Percentiles rank a stretch among this genome's conserved stretches.
These are phyloP conservation scores for Chrysemys picta DNA, from an alignment of 2,113 vertebrate species.

Conservation along the genomic window DNA sequence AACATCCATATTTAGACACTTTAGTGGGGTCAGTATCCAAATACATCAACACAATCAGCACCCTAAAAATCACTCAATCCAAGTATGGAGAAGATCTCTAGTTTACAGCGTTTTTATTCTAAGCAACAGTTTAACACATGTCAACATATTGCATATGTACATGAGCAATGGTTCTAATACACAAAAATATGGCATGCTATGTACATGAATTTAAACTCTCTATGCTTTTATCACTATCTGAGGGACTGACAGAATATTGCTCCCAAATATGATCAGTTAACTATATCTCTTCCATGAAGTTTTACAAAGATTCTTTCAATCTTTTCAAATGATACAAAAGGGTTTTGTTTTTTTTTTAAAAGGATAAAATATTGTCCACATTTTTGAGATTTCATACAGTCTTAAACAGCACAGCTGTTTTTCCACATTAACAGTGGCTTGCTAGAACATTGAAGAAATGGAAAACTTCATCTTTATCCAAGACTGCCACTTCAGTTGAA, in stretches of 20 bases:
- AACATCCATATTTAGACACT: neutral
- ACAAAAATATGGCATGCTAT: conserved; percentile 31
- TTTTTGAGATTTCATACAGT: conserved; percentile 8
- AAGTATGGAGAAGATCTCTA: neutral
- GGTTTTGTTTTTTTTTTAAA: neutral
- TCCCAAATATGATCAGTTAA: neutral
- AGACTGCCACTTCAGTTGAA: conserved; percentile 93
- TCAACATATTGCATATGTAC: neutral
- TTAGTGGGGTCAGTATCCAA: neutral
- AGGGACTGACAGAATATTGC: neutral
- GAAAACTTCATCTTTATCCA: conserved; percentile 96
- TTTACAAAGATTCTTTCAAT: conserved; percentile 12
- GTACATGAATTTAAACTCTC: conserved; percentile 48
- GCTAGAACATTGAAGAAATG: conserved; percentile 97
- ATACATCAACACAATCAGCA: neutral
- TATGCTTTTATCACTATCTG: neutral
- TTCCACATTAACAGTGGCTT: conserved; percentile 86
- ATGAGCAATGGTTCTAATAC: conserved; percentile 34
- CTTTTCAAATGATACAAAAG: neutral
- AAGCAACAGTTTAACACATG: conserved; percentile 1
- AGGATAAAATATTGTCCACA: neutral
- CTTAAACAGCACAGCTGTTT: neutral
- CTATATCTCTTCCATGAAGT: neutral
- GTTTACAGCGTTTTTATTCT: conserved; percentile 44
- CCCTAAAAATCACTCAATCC: neutral